Conservation (phyloP, 2,797 vertebrate species). For the Pelobates cultripes region DNA sequence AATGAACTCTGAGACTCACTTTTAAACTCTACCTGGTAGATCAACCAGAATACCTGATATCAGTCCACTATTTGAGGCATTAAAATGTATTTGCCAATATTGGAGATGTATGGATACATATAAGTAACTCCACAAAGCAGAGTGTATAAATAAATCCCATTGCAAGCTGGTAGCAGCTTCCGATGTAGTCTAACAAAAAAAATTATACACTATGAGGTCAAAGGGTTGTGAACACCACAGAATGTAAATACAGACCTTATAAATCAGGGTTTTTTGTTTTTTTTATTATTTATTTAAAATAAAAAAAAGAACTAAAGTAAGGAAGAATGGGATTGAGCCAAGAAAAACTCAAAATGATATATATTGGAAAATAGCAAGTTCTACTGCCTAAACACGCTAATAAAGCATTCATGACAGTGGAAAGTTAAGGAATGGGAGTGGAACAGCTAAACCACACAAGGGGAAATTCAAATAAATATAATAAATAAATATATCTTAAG, state of each 20-base stretch:
- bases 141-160: not conserved
- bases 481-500: slow-evolving; percentile 35
- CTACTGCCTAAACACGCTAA: slow-evolving; percentile 27
- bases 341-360: slow-evolving; percentile 48
- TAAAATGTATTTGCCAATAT: not conserved
- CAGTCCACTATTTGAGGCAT: no score
- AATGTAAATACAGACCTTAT: slow-evolving; percentile 1
- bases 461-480: slow-evolving; percentile 49
- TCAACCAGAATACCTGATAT: no score
- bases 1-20: no score
- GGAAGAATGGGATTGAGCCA: slow-evolving; percentile 20
- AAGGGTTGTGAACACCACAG: slow-evolving; percentile 13
- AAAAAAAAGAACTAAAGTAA: slow-evolving; percentile 15
- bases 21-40: no score
- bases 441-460: slow-evolving; percentile 25
- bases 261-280: not conserved
- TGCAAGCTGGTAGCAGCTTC: not conserved
- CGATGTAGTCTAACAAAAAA: slow-evolving; percentile 6
- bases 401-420: slow-evolving; percentile 36
- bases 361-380: slow-evolving; percentile 46
- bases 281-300: no score
- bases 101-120: not conserved
- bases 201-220: slow-evolving; percentile 5
- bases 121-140: not conserved
- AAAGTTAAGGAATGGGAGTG: slow-evolving; percentile 28